Conservation (phyloP, 2,888 invertebrate genomes). For the Ochropacha duplaris region DNA sequence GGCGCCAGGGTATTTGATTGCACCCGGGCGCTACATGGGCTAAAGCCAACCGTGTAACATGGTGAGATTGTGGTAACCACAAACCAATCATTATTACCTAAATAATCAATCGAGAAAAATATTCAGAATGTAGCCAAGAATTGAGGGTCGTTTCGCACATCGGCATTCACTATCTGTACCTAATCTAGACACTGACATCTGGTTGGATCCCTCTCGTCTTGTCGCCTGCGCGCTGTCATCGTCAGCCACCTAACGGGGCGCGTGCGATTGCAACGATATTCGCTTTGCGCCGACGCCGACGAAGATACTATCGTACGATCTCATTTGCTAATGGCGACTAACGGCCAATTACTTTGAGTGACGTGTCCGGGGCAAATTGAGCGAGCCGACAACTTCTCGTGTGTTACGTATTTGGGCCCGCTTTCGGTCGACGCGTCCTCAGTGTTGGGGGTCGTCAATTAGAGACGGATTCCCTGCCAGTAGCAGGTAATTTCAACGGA, state of each 20-base stretch:
- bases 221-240: conserved; percentile 49
- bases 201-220: conserved; percentile 30
- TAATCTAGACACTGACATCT: conserved; percentile 25
- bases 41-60: too few species aligned
- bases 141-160: conserved; percentile 23
- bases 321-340: conserved; percentile 62
- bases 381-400: conserved; percentile 19
- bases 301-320: conserved; percentile 57
- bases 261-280: conserved; percentile 42
- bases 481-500: background rate
- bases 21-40: too few species aligned
- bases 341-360: conserved; percentile 75
- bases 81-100: background rate
- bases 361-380: conserved; percentile 76
- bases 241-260: conserved; percentile 53
- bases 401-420: conserved; percentile 32
- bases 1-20: too few species aligned
- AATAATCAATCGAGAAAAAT: background rate
- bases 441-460: background rate
- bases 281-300: conserved; percentile 57
- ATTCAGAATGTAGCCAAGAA: background rate
- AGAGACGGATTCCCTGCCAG: background rate
- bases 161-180: conserved; percentile 26
- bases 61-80: too few species aligned
- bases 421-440: conserved; percentile 21